Percentiles rank a stretch among this genome's conserved stretches.
These are phyloP conservation scores for Drosophila lacertosa DNA, from an alignment of 1,140 invertebrate species.

Conservation along the genomic window DNA sequence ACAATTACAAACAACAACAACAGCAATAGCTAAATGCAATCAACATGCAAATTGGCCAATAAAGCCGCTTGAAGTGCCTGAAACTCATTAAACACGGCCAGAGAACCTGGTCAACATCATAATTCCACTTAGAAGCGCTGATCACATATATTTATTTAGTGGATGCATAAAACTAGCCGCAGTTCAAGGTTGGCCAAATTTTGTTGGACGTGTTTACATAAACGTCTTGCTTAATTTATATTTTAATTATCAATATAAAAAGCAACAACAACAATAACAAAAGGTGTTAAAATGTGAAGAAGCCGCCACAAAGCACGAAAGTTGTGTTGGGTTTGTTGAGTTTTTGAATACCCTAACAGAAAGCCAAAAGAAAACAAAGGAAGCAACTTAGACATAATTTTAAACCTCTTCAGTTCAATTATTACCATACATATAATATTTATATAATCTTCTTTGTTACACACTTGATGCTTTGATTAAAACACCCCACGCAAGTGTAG, in stretches of 20 bases:
- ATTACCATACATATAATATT: too few relatives aligned
- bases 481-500: neutral
- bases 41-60: conserved; percentile 73
- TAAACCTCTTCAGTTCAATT: too few relatives aligned
- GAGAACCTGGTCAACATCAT: conserved; percentile 33
- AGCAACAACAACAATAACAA: conserved; percentile 15
- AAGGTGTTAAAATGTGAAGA: conserved; percentile 57
- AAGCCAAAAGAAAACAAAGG: too few relatives aligned
- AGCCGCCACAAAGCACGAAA: conserved; percentile 18
- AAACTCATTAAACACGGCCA: conserved; percentile 40
- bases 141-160: conserved; percentile 59
- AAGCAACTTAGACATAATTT: too few relatives aligned
- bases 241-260: conserved; percentile 53
- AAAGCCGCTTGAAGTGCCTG: conserved; percentile 38
- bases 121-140: conserved; percentile 40
- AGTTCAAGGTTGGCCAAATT: conserved; percentile 30
- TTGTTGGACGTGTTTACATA: conserved; percentile 47
- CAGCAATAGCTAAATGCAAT: conserved; percentile 55
- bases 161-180: conserved; percentile 39
- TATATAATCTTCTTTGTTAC: too few relatives aligned
- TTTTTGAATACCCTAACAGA: neutral
- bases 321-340: neutral
- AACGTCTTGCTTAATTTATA: conserved; percentile 48
- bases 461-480: too few relatives aligned
- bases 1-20: conserved; percentile 27